Conservation (phyloP, 1,140 invertebrate genomes). For the Drosophila repleta region DNA sequence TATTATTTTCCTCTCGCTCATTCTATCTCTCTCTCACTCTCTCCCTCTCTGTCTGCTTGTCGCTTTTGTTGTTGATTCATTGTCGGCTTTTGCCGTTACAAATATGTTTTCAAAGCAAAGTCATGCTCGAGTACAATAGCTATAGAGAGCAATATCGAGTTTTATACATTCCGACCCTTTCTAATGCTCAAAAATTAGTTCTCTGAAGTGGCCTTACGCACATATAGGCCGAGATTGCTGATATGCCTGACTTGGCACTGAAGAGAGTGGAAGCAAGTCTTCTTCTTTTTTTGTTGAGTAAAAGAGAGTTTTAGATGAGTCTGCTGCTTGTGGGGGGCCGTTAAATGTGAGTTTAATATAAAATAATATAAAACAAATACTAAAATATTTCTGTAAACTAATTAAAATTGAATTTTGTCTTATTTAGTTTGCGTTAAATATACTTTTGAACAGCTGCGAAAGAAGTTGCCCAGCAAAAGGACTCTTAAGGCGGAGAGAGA, state of each 20-base stretch:
- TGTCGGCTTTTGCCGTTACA: constrained; percentile 69
- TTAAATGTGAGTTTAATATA: no score
- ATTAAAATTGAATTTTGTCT: background rate
- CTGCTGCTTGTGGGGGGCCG: constrained; percentile 44
- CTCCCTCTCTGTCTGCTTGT: background rate
- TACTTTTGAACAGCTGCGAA: no score
- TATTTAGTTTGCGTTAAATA: background rate
- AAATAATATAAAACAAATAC: no score
- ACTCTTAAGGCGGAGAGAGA: no score
- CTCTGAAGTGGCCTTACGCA: constrained; percentile 64
- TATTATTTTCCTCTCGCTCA: constrained; percentile 18
- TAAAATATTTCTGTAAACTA: background rate
- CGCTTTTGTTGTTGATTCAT: constrained; percentile 58
- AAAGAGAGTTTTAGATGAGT: constrained; percentile 43
- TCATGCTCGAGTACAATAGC: constrained; percentile 71
- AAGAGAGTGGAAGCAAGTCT: constrained; percentile 58
- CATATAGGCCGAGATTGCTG: constrained; percentile 44
- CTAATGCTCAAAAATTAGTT: constrained; percentile 77
- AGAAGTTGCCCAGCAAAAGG: no score
- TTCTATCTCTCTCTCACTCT: constrained; percentile 16
- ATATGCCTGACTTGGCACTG: constrained; percentile 66
- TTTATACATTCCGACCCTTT: constrained; percentile 49
- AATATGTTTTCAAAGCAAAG: constrained; percentile 81
- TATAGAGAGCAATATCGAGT: constrained; percentile 19
- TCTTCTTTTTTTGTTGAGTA: constrained; percentile 1